A percentile compares a stretch with the other conserved stretches of the same genome.
phyloP scores from a whole-genome alignment of 35 echinoderm and acorn worm genomes.

The Acanthaster planci region DNA sequence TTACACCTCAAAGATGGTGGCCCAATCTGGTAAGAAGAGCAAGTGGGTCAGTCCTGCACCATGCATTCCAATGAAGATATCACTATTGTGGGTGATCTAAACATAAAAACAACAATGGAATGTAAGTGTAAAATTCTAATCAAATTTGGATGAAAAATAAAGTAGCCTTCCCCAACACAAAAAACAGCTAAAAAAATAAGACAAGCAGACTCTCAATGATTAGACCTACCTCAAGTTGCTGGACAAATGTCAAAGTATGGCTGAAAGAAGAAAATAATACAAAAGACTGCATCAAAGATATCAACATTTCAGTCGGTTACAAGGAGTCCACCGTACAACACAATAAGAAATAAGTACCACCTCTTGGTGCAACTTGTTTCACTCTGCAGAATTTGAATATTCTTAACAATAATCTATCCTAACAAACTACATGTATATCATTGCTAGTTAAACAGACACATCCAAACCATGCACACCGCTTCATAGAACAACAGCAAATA shows the following conservation, averaged over 20 bases:
- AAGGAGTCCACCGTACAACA: too few relatives aligned
- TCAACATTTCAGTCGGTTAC: too few relatives aligned
- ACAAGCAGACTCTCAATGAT: not conserved
- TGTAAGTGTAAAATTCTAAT: not conserved
- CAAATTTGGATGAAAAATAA: not conserved
- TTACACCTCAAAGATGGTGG: constrained; percentile 95
- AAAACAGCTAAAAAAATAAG: too few relatives aligned
- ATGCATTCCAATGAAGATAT: constrained; percentile 95
- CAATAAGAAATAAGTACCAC: too few relatives aligned
- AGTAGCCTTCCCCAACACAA: too few relatives aligned
- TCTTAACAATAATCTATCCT: too few relatives aligned
- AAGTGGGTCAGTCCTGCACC: constrained; percentile 94
- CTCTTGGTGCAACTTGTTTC: too few relatives aligned
- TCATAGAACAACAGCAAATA: too few relatives aligned
- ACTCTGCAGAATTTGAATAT: too few relatives aligned
- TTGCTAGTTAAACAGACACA: too few relatives aligned
- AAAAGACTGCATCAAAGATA: not conserved
- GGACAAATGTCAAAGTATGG: not conserved
- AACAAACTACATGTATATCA: too few relatives aligned
- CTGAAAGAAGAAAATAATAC: not conserved
- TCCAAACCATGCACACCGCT: too few relatives aligned
- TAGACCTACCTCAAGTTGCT: constrained; percentile 51
- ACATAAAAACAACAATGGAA: not conserved
- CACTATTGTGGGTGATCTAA: constrained; percentile 84
- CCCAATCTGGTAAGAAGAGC: constrained; percentile 87